phyloP scores from a whole-genome alignment of 2,113 vertebrate genomes.

The Ceyx margarethae region DNA sequence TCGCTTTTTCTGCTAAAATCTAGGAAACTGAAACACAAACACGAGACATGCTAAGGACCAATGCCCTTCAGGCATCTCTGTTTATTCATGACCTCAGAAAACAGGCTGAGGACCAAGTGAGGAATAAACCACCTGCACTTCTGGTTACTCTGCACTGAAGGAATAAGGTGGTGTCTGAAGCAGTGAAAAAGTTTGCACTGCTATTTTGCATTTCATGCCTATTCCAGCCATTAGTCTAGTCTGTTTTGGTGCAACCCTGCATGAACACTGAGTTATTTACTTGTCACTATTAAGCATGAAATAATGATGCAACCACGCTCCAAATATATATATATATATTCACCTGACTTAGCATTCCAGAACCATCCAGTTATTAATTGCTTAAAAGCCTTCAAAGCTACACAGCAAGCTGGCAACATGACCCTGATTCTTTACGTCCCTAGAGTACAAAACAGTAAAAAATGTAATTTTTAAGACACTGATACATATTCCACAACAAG shows the following conservation, averaged over 20 bases:
- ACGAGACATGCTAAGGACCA: neutral
- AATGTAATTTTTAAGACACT: slow-evolving; percentile 5
- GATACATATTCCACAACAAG: neutral
- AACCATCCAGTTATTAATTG: slow-evolving; percentile 43
- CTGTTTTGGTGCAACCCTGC: neutral
- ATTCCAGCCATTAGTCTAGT: neutral
- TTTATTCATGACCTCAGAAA: neutral
- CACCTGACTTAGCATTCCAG: slow-evolving; percentile 1
- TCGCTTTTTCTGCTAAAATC: neutral
- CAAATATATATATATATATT: neutral
- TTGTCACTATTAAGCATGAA: neutral
- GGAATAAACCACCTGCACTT: neutral
- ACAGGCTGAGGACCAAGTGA: neutral
- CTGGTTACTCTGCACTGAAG: neutral
- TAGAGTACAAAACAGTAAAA: slow-evolving; percentile 18
- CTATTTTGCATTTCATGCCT: slow-evolving; percentile 25
- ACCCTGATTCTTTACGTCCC: neutral
- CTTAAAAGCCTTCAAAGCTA: slow-evolving; percentile 49
- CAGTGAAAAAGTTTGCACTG: neutral
- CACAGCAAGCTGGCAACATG: neutral
- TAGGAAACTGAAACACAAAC: neutral
- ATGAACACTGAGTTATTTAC: slow-evolving; percentile 11
- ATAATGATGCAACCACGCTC: neutral
- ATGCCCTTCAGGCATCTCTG: neutral
- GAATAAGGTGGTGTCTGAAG: neutral